Evolutionary conservation across 2,797 vertebrate species (phyloP).

Genomic region (Sebastes oblongus): DNA sequence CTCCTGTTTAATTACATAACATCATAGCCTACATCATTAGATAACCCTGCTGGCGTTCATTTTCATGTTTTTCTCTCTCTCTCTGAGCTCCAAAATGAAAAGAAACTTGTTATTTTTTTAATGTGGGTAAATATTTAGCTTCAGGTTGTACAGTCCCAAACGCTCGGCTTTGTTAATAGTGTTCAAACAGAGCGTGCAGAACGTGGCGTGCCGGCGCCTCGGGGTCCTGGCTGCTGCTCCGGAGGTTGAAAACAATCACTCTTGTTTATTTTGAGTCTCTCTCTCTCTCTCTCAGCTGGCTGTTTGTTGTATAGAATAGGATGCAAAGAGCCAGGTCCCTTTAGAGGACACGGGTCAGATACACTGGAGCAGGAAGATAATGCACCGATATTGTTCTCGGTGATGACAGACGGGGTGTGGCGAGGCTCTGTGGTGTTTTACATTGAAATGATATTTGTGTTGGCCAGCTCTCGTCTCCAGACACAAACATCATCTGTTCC

Average conservation of each 20-base stretch:
- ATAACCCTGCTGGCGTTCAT: constrained; percentile 19
- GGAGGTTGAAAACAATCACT: neutral
- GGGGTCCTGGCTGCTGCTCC: constrained; percentile 2
- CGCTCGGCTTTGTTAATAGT: constrained; percentile 15
- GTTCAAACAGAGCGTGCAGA: constrained; percentile 20
- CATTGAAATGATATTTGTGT: no score
- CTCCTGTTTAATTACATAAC: constrained; percentile 6
- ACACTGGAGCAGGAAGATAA: no score
- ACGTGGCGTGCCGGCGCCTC: neutral
- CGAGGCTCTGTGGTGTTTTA: no score
- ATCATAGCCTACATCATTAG: neutral
- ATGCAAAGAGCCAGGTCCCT: no score
- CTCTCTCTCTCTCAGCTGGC: neutral
- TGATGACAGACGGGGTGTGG: no score
- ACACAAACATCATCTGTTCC: no score
- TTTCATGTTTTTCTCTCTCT: neutral
- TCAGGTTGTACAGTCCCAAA: neutral
- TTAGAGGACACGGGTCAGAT: no score
- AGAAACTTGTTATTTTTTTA: neutral
- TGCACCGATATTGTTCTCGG: no score
- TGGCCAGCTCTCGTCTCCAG: no score
- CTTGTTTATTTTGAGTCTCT: constrained; percentile 20
- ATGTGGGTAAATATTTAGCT: constrained; percentile 23
- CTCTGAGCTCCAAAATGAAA: neutral
- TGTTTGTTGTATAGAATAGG: neutral